phyloP scores from a whole-genome alignment of 2,797 vertebrate species.

The Enteromius viviparus region DNA sequence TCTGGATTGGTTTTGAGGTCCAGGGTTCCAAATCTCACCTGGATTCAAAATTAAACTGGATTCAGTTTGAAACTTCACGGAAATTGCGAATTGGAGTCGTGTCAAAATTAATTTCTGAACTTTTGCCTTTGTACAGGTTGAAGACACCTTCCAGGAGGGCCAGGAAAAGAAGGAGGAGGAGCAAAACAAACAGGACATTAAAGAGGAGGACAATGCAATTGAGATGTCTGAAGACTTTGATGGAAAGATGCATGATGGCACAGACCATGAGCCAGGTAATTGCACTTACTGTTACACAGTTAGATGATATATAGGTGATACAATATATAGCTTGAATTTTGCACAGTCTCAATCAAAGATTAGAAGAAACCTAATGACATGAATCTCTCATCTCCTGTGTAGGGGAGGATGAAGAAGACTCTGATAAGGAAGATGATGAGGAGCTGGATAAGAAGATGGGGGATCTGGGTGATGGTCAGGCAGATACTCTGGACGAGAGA shows the following conservation, averaged over 20 bases:
- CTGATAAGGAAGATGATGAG: conserved; percentile 83
- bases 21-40: no score
- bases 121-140: conserved; percentile 79
- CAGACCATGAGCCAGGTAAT: conserved; percentile 84
- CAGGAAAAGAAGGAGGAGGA: conserved; percentile 88
- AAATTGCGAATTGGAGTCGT: not conserved
- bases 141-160: conserved; percentile 89
- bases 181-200: conserved; percentile 84
- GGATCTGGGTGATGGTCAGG: conserved; percentile 87
- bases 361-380: not conserved
- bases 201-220: conserved; percentile 92
- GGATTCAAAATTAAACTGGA: not conserved
- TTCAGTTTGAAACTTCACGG: not conserved
- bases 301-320: not conserved
- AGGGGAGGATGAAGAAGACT: conserved; percentile 82
- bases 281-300: not conserved
- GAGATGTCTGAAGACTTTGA: conserved; percentile 99
- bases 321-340: not conserved
- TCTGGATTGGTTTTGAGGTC: no score
- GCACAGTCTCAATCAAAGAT: not conserved
- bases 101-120: not conserved
- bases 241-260: conserved; percentile 90
- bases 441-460: conserved; percentile 98
- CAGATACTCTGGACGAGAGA: conserved; percentile 93
- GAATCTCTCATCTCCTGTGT: conserved; percentile 20